Percentiles rank a stretch among this genome's conserved stretches.
Evolutionary conservation across 2,113 vertebrate genomes (phyloP).

Genomic region (western clawed frog (Xenopus tropicalis)): DNA sequence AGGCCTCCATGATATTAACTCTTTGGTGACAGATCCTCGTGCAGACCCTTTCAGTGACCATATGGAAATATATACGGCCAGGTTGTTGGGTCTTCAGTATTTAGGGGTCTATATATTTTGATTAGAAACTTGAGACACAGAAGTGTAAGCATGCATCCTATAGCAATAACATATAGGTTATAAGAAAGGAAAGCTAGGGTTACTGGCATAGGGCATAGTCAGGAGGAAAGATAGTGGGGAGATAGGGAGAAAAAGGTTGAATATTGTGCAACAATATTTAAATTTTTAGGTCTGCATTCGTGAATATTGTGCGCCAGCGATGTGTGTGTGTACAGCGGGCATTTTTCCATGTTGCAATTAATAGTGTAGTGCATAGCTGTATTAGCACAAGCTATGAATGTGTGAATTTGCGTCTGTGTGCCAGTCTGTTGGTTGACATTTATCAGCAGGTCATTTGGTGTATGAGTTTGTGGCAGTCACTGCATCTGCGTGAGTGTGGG

Average conservation of each 20-base stretch:
- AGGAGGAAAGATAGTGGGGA: no score
- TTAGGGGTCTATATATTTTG: no score
- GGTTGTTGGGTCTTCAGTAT: no score
- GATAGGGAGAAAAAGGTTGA: no score
- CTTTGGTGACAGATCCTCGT: no score
- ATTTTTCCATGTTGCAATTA: neutral
- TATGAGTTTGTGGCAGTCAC: neutral
- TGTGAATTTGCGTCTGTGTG: neutral
- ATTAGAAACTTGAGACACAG: no score
- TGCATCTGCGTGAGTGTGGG: neutral
- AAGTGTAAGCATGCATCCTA: neutral
- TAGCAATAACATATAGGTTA: conserved; percentile 17
- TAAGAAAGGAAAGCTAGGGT: conserved; percentile 10
- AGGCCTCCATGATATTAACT: neutral
- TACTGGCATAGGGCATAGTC: neutral
- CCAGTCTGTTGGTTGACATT: neutral
- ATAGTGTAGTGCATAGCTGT: neutral
- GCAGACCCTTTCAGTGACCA: no score
- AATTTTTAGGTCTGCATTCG: no score
- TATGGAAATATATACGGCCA: no score
- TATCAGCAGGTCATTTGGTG: neutral
- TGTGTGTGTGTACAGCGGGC: no score
- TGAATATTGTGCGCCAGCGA: no score
- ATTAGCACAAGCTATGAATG: neutral
- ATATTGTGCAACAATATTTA: no score